phyloP scores from a whole-genome alignment of 1,140 invertebrate genomes.

The Xylocopa sonorina region DNA sequence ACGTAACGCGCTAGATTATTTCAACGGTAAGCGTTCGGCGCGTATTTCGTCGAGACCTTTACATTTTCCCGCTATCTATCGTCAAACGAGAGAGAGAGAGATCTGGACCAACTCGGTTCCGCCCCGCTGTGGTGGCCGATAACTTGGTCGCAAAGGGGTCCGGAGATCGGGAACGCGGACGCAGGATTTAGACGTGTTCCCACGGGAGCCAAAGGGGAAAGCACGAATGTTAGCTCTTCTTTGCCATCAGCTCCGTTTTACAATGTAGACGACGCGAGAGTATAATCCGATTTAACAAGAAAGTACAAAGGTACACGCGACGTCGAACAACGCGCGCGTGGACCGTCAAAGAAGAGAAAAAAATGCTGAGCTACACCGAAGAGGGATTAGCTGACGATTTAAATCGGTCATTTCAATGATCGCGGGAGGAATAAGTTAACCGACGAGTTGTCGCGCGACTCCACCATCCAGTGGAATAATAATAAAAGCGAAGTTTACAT shows the following conservation, averaged over 20 bases:
- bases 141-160: neutral
- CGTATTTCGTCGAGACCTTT: neutral
- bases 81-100: neutral
- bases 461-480: neutral
- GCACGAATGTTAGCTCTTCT: constrained; percentile 12
- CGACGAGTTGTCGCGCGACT: constrained; percentile 21
- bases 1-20: too few species aligned
- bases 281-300: constrained; percentile 48
- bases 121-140: neutral
- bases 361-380: too few species aligned
- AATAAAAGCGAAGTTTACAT: constrained; percentile 50
- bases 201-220: neutral
- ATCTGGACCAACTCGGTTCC: too few species aligned
- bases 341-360: neutral
- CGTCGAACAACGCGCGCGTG: neutral
- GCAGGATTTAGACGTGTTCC: constrained; percentile 13
- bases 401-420: constrained; percentile 40
- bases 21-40: too few species aligned
- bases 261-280: constrained; percentile 19
- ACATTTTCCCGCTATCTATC: too few species aligned
- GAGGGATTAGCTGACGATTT: constrained; percentile 13
- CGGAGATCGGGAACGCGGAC: constrained; percentile 5
- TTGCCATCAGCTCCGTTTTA: constrained; percentile 47
- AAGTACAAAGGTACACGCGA: constrained; percentile 47
- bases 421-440: constrained; percentile 22